Evolutionary conservation across 2,888 invertebrate species (phyloP).

Genomic region (Osedax fenrisi): DNA sequence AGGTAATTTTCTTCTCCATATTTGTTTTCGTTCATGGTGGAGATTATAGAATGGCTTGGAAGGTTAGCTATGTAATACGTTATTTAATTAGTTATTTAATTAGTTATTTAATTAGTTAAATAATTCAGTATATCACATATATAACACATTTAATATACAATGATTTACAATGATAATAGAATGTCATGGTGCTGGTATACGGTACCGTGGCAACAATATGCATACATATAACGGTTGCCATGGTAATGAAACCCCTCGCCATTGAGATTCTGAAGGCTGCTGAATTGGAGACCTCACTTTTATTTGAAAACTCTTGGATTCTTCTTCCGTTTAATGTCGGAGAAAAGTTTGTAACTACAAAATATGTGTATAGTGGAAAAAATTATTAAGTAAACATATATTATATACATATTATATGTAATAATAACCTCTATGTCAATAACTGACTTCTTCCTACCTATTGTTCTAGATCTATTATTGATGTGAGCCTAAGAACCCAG

Average conservation of each 20-base stretch:
- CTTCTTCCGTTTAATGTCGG: neutral
- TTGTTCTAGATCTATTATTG: neutral
- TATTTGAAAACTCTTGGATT: neutral
- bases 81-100: too few relatives aligned
- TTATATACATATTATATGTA: too few relatives aligned
- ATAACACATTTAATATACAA: too few relatives aligned
- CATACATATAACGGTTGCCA: neutral
- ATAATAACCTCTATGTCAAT: too few relatives aligned
- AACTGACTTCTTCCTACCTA: too few relatives aligned
- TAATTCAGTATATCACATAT: too few relatives aligned
- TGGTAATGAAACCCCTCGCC: slow-evolving; percentile 2
- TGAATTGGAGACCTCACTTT: neutral
- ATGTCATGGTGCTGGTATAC: neutral
- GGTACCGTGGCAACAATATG: neutral
- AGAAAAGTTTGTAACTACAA: neutral
- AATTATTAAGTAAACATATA: too few relatives aligned
- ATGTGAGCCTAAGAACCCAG: neutral
- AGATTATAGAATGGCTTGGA: neutral
- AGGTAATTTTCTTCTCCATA: neutral
- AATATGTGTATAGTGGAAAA: too few relatives aligned
- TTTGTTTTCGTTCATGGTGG: slow-evolving; percentile 7
- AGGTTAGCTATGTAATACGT: too few relatives aligned
- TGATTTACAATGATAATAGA: too few relatives aligned
- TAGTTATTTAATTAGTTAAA: too few relatives aligned
- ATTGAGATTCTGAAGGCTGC: neutral